phyloP scores from a whole-genome alignment of 37 sponge, comb jelly and placozoan genomes.

The Petrosia ficiformis region DNA sequence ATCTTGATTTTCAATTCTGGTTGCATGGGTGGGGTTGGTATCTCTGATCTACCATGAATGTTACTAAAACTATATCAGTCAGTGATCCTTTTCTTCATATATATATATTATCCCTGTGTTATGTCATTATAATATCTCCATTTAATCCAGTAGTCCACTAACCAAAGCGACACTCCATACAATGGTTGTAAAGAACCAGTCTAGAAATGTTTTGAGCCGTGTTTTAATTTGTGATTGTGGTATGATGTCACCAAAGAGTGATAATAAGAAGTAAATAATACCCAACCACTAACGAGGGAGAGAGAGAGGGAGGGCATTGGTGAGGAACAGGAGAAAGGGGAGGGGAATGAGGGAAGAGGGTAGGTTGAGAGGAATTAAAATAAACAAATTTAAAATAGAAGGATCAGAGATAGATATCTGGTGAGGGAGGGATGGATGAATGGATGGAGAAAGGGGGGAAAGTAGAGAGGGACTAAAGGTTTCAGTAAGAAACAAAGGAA shows the following conservation, averaged over 20 bases:
- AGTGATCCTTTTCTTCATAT: too few species aligned
- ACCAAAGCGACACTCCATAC: constrained; percentile 62
- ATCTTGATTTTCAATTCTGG: too few species aligned
- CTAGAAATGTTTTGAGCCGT: constrained; percentile 24
- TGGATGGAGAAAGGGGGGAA: background rate
- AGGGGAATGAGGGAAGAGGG: background rate
- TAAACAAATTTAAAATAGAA: background rate
- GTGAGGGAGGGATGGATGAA: background rate
- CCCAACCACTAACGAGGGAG: constrained; percentile 62
- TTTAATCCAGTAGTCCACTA: constrained; percentile 6
- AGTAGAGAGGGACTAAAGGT: background rate
- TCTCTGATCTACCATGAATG: too few species aligned
- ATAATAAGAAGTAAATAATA: constrained; percentile 72
- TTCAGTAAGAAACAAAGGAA: background rate
- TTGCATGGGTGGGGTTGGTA: too few species aligned
- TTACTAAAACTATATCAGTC: too few species aligned
- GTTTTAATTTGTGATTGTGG: constrained; percentile 19
- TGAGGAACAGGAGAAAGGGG: background rate
- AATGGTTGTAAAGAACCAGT: constrained; percentile 48
- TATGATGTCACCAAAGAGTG: constrained; percentile 78
- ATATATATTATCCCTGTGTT: too few species aligned
- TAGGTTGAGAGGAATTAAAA: background rate
- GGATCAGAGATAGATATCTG: background rate
- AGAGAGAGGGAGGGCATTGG: background rate
- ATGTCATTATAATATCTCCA: background rate